Percentiles rank a stretch among this genome's conserved stretches.
phyloP scores from a whole-genome alignment of 2,113 vertebrate genomes.

The Guaruba guarouba region DNA sequence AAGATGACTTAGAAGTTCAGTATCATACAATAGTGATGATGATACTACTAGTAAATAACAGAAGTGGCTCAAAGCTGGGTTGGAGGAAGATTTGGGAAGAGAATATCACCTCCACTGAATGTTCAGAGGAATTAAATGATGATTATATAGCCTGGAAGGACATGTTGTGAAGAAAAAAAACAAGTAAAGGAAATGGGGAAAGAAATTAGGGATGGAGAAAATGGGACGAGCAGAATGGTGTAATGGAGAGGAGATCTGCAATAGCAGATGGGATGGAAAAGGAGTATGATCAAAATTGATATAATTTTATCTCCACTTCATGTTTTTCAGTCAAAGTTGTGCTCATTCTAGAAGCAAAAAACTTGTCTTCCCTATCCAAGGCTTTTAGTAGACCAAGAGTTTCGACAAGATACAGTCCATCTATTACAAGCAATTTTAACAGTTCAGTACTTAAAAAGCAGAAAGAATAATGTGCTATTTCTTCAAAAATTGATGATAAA shows the following conservation, averaged over 20 bases:
- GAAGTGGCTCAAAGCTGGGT: neutral
- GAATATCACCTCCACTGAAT: neutral
- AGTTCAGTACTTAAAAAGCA: neutral
- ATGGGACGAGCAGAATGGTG: neutral
- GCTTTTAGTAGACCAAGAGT: neutral
- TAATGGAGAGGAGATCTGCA: neutral
- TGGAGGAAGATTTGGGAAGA: neutral
- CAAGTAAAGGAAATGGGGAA: neutral
- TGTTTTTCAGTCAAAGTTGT: neutral
- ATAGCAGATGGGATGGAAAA: neutral
- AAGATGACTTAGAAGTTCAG: neutral
- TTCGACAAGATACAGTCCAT: neutral
- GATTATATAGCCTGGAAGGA: neutral
- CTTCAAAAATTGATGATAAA: neutral
- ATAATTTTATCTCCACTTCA: neutral
- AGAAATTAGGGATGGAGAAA: neutral
- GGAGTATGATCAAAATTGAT: neutral
- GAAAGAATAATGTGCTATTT: neutral
- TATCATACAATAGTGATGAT: neutral
- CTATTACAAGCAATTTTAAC: neutral
- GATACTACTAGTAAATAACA: neutral
- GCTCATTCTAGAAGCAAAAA: neutral
- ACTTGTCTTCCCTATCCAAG: neutral
- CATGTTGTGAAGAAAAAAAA: neutral
- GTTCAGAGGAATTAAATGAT: neutral